Evolutionary conservation across 2,888 invertebrate genomes (phyloP).

Genomic region (Ophion ventricosus): DNA sequence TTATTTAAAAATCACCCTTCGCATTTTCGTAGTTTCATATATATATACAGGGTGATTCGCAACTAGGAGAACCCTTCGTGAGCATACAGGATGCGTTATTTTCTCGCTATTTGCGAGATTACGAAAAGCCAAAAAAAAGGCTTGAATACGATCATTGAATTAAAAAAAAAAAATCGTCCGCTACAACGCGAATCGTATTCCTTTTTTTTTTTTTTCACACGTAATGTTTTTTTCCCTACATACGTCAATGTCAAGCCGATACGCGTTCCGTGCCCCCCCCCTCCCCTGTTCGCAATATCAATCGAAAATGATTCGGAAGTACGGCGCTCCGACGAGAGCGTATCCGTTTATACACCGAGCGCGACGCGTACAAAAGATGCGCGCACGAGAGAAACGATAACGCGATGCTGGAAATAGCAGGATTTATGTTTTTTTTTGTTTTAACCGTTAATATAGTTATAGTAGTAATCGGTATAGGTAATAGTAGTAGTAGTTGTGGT

Average conservation of each 20-base stretch:
- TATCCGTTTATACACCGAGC: no score
- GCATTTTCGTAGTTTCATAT: no score
- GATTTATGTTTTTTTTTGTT: background rate
- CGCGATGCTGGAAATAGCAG: background rate
- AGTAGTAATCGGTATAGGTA: background rate
- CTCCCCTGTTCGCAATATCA: background rate
- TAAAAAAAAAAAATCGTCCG: background rate
- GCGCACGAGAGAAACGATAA: background rate
- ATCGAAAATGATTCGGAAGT: background rate
- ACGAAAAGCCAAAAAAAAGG: no score
- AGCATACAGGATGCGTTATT: no score
- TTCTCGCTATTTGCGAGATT: no score
- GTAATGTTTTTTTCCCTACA: background rate
- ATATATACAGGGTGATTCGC: no score
- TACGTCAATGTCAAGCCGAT: background rate
- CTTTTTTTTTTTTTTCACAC: background rate
- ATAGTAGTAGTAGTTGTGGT: background rate
- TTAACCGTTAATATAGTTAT: background rate
- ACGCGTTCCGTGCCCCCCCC: background rate
- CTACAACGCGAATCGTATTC: background rate
- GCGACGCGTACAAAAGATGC: slow-evolving; percentile 36
- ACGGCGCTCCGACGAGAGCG: no score
- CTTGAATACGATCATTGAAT: no score
- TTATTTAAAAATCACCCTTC: no score
- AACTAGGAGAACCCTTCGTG: no score